Evolutionary conservation across 2,888 invertebrate genomes (phyloP).

Genomic region (Platycheirus albimanus): DNA sequence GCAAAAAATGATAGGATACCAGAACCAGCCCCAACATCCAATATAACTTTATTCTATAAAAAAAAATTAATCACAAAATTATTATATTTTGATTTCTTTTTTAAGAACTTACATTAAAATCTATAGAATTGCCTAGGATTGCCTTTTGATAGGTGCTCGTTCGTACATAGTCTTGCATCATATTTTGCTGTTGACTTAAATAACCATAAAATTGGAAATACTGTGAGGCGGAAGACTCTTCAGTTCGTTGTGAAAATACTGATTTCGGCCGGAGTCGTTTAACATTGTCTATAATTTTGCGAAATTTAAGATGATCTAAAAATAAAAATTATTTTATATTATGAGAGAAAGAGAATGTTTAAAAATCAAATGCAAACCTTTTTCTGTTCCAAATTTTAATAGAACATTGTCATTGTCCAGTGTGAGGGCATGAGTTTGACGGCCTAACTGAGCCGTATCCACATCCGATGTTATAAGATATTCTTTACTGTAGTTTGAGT

Average conservation of each 20-base stretch:
- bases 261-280: constrained; percentile 85
- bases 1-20: constrained; percentile 99
- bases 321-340: too few relatives aligned
- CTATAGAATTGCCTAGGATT: constrained; percentile 94
- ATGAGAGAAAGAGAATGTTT: too few relatives aligned
- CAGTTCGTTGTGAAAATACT: constrained; percentile 97
- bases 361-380: constrained; percentile 77
- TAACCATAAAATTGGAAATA: constrained; percentile 99
- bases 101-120: constrained; percentile 88
- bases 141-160: constrained; percentile 99
- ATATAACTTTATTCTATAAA: constrained; percentile 91
- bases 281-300: constrained; percentile 81
- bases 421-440: constrained; percentile 80
- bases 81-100: background rate
- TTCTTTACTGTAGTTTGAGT: constrained; percentile 79
- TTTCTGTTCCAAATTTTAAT: constrained; percentile 79
- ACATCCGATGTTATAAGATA: constrained; percentile 81
- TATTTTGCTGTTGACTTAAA: constrained; percentile 99
- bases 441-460: constrained; percentile 81
- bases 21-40: constrained; percentile 99
- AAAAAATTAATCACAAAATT: background rate
- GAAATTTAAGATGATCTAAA: constrained; percentile 80
- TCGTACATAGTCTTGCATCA: constrained; percentile 99
- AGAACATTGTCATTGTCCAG: constrained; percentile 81
- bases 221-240: constrained; percentile 98